Conservation (phyloP, 2,113 vertebrate species). For the Gallinago paraguaiae region DNA sequence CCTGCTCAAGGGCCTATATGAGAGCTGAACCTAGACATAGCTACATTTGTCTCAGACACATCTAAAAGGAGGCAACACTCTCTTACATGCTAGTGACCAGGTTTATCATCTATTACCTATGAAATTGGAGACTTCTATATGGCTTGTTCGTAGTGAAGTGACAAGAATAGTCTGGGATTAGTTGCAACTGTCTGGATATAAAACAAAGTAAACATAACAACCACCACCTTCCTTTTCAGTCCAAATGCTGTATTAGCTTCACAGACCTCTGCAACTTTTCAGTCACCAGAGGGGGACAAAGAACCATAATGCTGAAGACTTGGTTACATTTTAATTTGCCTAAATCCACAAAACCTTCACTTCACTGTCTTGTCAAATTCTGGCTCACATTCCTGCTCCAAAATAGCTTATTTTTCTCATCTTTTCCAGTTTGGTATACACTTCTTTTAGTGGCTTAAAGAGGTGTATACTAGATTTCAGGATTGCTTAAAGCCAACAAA, state of each 20-base stretch:
- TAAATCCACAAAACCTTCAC: not conserved
- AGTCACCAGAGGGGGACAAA: constrained; percentile 61
- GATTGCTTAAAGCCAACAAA: not conserved
- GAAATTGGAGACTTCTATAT: not conserved
- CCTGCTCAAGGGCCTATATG: not conserved
- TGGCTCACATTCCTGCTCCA: not conserved
- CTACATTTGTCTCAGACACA: not conserved
- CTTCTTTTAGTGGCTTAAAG: not conserved
- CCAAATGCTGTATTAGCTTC: not conserved
- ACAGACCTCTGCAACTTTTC: not conserved
- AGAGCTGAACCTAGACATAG: not conserved
- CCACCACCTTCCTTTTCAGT: not conserved
- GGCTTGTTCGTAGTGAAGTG: not conserved
- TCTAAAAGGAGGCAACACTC: not conserved
- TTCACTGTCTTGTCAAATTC: not conserved
- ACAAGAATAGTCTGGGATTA: not conserved
- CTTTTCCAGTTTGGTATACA: not conserved
- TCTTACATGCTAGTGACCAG: not conserved
- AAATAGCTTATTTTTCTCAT: not conserved
- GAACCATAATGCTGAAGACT: not conserved
- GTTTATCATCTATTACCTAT: not conserved
- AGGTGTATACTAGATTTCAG: not conserved
- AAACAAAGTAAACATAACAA: not conserved
- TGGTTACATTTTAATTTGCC: not conserved
- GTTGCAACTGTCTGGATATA: not conserved